These are phyloP conservation scores for Eucriotettix oculatus DNA, from an alignment of 2,888 invertebrate genomes.

Conservation along the genomic window DNA sequence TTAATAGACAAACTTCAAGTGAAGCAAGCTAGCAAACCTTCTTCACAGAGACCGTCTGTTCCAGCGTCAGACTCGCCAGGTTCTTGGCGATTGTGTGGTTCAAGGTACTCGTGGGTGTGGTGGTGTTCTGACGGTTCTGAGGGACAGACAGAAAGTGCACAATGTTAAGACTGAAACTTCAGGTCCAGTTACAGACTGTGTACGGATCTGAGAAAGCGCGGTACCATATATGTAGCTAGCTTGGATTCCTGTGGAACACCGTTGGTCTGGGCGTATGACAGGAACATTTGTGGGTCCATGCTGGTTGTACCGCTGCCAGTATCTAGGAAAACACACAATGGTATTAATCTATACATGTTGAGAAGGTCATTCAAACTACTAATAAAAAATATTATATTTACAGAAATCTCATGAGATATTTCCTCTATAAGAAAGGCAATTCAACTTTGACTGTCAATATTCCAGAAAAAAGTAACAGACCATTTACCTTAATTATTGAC, in stretches of 20 bases:
- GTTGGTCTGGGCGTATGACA: slow-evolving; percentile 44
- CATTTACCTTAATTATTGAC: no score
- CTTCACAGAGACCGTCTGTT: slow-evolving; percentile 22
- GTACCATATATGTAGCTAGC: slow-evolving; percentile 69
- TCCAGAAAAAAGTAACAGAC: no score
- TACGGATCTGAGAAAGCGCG: background rate
- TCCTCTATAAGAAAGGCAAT: no score
- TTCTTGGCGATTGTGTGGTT: slow-evolving; percentile 8
- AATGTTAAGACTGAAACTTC: no score
- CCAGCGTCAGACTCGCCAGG: slow-evolving; percentile 11
- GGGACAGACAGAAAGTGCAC: background rate
- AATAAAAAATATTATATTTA: no score
- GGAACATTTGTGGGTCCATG: slow-evolving; percentile 65
- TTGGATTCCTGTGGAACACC: slow-evolving; percentile 73
- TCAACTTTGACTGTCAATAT: no score
- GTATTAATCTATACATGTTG: no score
- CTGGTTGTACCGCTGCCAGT: background rate
- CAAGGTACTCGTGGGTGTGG: slow-evolving; percentile 3
- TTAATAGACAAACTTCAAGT: background rate
- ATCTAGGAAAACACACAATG: no score
- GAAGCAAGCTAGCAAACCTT: slow-evolving; percentile 27
- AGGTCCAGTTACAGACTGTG: background rate
- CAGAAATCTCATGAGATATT: no score
- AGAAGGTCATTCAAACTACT: no score
- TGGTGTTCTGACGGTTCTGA: slow-evolving; percentile 11